Evolutionary conservation across 2,888 invertebrate genomes (phyloP).

Genomic region (Boloria euphrosyne): DNA sequence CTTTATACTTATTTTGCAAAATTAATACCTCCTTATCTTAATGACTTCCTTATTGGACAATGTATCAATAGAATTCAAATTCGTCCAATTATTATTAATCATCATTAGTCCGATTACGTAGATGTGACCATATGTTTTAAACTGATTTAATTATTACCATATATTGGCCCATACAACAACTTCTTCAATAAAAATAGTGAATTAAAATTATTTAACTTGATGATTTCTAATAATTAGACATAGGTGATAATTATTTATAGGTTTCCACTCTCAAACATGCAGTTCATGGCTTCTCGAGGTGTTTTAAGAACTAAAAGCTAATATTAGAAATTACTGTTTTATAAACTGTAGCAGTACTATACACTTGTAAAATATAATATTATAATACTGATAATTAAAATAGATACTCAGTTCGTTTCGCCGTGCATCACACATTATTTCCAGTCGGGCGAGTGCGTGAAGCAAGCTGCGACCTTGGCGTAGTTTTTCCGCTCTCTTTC

Average conservation of each 20-base stretch:
- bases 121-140: constrained; percentile 1
- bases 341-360: neutral
- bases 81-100: constrained; percentile 13
- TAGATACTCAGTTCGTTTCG: constrained; percentile 33
- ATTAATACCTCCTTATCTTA: constrained; percentile 13
- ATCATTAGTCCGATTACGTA: constrained; percentile 18
- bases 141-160: constrained; percentile 8
- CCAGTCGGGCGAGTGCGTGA: constrained; percentile 69
- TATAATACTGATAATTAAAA: constrained; percentile 15
- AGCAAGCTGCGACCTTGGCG: constrained; percentile 77
- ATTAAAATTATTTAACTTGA: no score
- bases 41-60: constrained; percentile 14
- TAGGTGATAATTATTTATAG: no score
- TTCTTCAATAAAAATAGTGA: neutral
- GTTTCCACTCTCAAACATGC: no score
- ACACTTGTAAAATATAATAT: neutral
- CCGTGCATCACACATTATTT: constrained; percentile 50
- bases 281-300: neutral
- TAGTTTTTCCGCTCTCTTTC: constrained; percentile 81
- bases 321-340: neutral
- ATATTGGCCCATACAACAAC: neutral
- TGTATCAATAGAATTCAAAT: constrained; percentile 21
- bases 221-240: no score
- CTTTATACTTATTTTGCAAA: constrained; percentile 10
- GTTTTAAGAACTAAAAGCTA: neutral